These are phyloP conservation scores for Griposia aprilina DNA, from an alignment of 2,888 invertebrate species.

Conservation along the genomic window DNA sequence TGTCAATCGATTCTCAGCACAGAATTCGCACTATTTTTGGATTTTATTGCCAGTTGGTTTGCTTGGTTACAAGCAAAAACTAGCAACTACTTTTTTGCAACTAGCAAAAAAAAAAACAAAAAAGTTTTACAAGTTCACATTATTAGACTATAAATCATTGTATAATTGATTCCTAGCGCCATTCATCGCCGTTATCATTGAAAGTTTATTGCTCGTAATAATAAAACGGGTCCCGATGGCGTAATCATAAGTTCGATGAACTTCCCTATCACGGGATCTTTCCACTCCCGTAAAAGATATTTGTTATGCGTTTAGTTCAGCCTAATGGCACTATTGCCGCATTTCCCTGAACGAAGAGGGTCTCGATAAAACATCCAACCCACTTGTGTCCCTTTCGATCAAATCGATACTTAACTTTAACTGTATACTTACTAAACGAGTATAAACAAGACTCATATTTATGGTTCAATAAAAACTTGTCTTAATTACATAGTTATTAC, in stretches of 20 bases:
- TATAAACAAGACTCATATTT: constrained; percentile 19
- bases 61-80: not conserved
- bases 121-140: constrained; percentile 25
- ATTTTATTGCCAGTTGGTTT: too few relatives aligned
- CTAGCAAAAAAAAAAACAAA: constrained; percentile 22
- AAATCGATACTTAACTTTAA: constrained; percentile 34
- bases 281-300: constrained; percentile 63
- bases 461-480: constrained; percentile 41
- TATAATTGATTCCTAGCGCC: constrained; percentile 50
- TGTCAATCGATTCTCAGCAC: not conserved
- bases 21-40: constrained; percentile 8
- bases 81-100: too few relatives aligned
- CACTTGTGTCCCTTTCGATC: constrained; percentile 20
- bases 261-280: constrained; percentile 65
- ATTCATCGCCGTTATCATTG: constrained; percentile 48
- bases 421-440: constrained; percentile 3
- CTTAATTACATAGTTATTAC: constrained; percentile 34
- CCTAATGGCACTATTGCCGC: constrained; percentile 66
- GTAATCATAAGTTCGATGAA: constrained; percentile 62
- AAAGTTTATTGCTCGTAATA: constrained; percentile 61
- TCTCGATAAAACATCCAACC: constrained; percentile 24
- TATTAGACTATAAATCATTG: constrained; percentile 41
- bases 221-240: constrained; percentile 57
- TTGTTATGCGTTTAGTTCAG: constrained; percentile 65
- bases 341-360: constrained; percentile 48